Percentiles rank a stretch among this genome's conserved stretches.
phyloP scores from a whole-genome alignment of 2,797 vertebrate genomes.

The Mus minutoides region DNA sequence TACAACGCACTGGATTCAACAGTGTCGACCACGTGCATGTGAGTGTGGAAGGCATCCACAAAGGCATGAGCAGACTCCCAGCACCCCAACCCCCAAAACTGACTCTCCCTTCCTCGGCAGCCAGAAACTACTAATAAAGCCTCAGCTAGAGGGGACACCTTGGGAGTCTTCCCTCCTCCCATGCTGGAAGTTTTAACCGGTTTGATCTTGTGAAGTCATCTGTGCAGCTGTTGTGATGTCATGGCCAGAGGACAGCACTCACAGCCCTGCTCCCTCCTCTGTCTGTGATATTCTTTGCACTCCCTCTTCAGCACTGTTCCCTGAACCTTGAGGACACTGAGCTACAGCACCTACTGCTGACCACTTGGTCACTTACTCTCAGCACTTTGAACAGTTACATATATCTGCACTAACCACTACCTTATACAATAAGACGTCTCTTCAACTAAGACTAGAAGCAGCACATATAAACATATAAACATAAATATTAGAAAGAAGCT shows the following conservation, averaged over 20 bases:
- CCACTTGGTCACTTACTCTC: neutral
- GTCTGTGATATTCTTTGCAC: neutral
- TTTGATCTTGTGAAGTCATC: neutral
- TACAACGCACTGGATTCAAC: neutral
- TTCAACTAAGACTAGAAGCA: neutral
- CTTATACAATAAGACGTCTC: neutral
- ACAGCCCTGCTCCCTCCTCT: neutral
- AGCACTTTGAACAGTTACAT: neutral
- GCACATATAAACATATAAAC: neutral
- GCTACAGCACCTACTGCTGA: neutral
- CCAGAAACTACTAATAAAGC: neutral
- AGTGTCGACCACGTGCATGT: neutral
- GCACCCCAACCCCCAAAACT: too few relatives aligned
- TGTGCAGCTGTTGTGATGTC: neutral
- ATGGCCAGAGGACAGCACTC: neutral
- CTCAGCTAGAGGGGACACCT: neutral
- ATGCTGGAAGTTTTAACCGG: neutral
- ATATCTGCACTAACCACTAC: neutral
- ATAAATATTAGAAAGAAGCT: neutral
- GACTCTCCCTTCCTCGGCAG: neutral
- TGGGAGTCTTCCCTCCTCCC: neutral
- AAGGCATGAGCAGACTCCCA: neutral
- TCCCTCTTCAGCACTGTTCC: neutral
- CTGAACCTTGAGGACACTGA: neutral
- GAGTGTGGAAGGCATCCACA: neutral